Conservation (phyloP, 2,113 vertebrate species). For the Phrynocephalus versicolor region DNA sequence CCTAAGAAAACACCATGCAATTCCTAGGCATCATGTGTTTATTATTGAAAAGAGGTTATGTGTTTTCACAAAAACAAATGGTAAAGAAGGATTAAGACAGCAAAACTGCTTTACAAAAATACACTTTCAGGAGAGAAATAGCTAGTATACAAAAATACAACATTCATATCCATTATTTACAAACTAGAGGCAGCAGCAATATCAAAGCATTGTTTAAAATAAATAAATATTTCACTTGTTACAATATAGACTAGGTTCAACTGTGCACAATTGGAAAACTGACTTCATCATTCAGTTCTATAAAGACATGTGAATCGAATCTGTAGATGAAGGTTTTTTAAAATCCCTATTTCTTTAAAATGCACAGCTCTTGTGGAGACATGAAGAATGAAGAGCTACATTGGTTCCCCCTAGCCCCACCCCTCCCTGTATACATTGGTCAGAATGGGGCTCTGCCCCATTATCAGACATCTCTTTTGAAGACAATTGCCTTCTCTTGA, state of each 20-base stretch:
- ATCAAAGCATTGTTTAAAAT: slow-evolving; percentile 47
- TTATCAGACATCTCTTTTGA: slow-evolving; percentile 48
- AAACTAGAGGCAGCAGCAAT: slow-evolving; percentile 63
- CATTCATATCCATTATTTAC: slow-evolving; percentile 72
- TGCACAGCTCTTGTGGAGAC: slow-evolving; percentile 40
- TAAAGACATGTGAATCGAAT: slow-evolving; percentile 57
- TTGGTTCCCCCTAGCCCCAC: slow-evolving; percentile 34
- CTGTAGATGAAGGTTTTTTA: slow-evolving; percentile 50
- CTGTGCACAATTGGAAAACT: slow-evolving; percentile 58
- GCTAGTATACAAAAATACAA: slow-evolving; percentile 74
- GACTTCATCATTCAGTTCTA: slow-evolving; percentile 38
- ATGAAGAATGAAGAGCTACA: slow-evolving; percentile 42
- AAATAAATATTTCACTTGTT: slow-evolving; percentile 70
- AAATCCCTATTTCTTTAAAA: slow-evolving; percentile 52
- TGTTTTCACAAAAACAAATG: slow-evolving; percentile 54
- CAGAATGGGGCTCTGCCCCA: slow-evolving; percentile 46
- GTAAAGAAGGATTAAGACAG: slow-evolving; percentile 67
- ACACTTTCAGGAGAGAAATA: slow-evolving; percentile 64
- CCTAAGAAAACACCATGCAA: neutral
- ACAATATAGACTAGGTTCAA: slow-evolving; percentile 38
- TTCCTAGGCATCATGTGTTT: slow-evolving; percentile 11
- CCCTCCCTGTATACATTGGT: no score
- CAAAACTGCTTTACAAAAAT: slow-evolving; percentile 66
- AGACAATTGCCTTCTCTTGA: slow-evolving; percentile 54
- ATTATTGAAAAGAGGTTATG: slow-evolving; percentile 64